These are phyloP conservation scores for Chaetogeoica ovagalla DNA, from an alignment of 2,888 invertebrate species.

Conservation along the genomic window DNA sequence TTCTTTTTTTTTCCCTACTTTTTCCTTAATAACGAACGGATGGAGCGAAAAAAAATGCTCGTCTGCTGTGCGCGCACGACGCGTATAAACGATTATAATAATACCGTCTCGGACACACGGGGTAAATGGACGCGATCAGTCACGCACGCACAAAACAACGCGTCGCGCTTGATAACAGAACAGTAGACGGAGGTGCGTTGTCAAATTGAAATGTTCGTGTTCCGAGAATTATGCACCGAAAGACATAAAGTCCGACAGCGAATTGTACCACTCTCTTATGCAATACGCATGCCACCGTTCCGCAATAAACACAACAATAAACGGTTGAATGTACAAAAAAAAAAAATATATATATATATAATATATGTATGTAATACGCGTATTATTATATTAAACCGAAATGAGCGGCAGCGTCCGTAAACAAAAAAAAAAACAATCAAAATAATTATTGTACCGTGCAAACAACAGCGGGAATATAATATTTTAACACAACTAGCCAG, in stretches of 20 bases:
- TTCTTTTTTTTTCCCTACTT: too few relatives aligned
- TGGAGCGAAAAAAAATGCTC: neutral
- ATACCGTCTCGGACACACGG: slow-evolving; percentile 28
- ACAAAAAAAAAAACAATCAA: too few relatives aligned
- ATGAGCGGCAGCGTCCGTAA: too few relatives aligned
- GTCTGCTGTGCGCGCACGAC: too few relatives aligned
- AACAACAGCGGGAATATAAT: neutral
- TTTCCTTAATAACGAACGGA: neutral
- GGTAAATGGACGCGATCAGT: slow-evolving; percentile 52
- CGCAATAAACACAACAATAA: too few relatives aligned
- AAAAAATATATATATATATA: too few relatives aligned
- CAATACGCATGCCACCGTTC: too few relatives aligned
- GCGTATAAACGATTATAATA: slow-evolving; percentile 3
- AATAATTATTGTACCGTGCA: too few relatives aligned
- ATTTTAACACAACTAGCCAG: neutral
- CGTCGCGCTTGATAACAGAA: slow-evolving; percentile 41
- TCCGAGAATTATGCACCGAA: neutral
- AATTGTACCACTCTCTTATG: neutral
- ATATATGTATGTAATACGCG: too few relatives aligned
- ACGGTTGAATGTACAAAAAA: too few relatives aligned
- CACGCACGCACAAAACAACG: slow-evolving; percentile 52
- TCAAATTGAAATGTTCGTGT: slow-evolving; percentile 3
- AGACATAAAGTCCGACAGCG: neutral
- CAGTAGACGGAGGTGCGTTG: slow-evolving; percentile 14
- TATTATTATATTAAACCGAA: too few relatives aligned